Base-by-base conservation (phyloP, 2,888 invertebrate genomes). In the Panopea generosa region DNA sequence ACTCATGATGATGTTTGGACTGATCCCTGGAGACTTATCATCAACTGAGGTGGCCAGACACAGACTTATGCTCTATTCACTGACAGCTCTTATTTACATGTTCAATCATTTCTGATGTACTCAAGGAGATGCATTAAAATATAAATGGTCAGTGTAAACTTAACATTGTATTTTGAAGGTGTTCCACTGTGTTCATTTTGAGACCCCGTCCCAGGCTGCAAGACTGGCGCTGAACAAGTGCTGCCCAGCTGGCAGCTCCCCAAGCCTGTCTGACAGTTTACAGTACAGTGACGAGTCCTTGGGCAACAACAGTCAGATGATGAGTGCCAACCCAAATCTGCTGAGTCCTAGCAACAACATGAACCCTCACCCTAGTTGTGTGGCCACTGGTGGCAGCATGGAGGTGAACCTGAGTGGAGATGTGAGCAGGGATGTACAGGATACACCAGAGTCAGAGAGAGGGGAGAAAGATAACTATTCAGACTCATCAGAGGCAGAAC, bases 171-270 rank as follows among this genome's bases (percentile, higher is more conserved):
- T 33, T 33, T 45, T 6, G 2, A 86, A 97, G 97, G 97, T 98
- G 67, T 99, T 99, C 93, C 99, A 99, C 92, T 96, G 98, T 92
- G 99, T 99, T 63, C 99, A 99, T 94, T 96, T 99, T 93, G 99
- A 99, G 94, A 98, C 98, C 87, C 99, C 99, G 6, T 89, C 90
- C n/a, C 53, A 66, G 22, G 70, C 63, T 1, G 75, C 76, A 1
- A 57, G 62, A 33, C 53, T 63, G 22, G 66, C 68, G 26, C 40
- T 75, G 29, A 47, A 74, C 9, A 27, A 57, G 9, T 11, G 29
- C n/a, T 26, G 33, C 7, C 33, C 47, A 22, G 4, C 47, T 16
- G 16, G 47, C 47, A 47, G 47, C 47, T n/a, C n/a, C n/a, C 47
- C 20, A 4, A 16, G 47, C 47, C 29, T 33, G 33, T 33, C 43